Evolutionary conservation across 2,113 vertebrate species (phyloP).

Genomic region (Trochalopteron elliotii): DNA sequence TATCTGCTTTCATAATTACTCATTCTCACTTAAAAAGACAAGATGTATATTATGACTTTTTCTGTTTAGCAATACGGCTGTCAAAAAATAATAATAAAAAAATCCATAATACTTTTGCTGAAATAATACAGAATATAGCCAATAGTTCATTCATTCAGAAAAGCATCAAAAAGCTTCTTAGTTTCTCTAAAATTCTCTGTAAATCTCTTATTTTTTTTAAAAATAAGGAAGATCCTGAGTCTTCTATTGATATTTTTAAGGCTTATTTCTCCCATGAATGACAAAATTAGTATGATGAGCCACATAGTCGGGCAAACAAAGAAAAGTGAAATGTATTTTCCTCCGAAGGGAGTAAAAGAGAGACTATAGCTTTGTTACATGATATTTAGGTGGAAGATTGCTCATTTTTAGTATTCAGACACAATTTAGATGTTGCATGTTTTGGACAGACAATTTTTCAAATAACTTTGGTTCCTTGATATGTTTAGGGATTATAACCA

Average conservation of each 20-base stretch:
- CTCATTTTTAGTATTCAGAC: slow-evolving; percentile 45
- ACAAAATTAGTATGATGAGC: slow-evolving; percentile 52
- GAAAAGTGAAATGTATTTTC: slow-evolving; percentile 20
- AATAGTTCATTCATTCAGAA: background rate
- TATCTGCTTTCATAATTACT: background rate
- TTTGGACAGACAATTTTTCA: slow-evolving; percentile 48
- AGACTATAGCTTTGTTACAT: background rate
- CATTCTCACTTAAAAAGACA: background rate
- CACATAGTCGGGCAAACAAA: background rate
- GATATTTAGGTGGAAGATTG: slow-evolving; percentile 29
- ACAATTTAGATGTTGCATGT: slow-evolving; percentile 24
- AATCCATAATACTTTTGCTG: background rate
- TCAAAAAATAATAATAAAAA: background rate
- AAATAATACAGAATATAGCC: background rate
- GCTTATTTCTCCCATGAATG: slow-evolving; percentile 20
- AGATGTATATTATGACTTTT: background rate
- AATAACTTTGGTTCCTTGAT: slow-evolving; percentile 49
- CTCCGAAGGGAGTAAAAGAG: slow-evolving; percentile 16
- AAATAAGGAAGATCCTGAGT: background rate
- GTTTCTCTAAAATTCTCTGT: background rate
- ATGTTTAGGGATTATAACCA: slow-evolving; percentile 42
- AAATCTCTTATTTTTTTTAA: background rate
- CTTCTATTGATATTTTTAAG: background rate
- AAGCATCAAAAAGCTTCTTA: background rate
- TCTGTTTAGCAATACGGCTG: background rate